Conservation (phyloP, 2,888 invertebrate species). For the Cheiracanthium punctorium region DNA sequence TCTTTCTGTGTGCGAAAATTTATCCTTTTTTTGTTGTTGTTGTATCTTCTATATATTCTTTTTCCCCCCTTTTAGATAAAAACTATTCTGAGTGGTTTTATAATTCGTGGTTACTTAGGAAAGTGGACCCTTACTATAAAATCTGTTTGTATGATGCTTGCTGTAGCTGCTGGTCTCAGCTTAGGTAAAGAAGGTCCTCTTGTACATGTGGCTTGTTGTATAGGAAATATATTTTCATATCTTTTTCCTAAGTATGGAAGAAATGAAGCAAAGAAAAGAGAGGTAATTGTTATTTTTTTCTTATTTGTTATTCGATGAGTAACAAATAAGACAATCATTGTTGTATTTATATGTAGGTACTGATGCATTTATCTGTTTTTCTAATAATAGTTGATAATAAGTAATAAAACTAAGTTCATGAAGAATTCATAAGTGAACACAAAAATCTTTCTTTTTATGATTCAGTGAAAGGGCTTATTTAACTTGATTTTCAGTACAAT, state of each 20-base stretch:
- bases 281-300: slow-evolving; percentile 77
- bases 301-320: no score
- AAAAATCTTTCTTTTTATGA: no score
- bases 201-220: slow-evolving; percentile 99
- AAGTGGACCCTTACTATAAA: slow-evolving; percentile 99
- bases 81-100: slow-evolving; percentile 95
- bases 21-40: background rate
- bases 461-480: no score
- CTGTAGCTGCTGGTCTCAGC: slow-evolving; percentile 96
- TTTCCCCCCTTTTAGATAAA: slow-evolving; percentile 82
- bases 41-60: slow-evolving; percentile 13
- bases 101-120: slow-evolving; percentile 97
- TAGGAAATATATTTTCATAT: slow-evolving; percentile 97
- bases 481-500: no score
- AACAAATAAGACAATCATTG: no score
- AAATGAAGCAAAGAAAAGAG: slow-evolving; percentile 99
- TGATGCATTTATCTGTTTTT: no score
- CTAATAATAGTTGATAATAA: no score
- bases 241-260: slow-evolving; percentile 98
- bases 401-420: no score
- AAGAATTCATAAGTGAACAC: no score
- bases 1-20: no score
- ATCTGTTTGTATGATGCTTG: slow-evolving; percentile 95
- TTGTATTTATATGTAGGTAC: no score
- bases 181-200: slow-evolving; percentile 99